These are phyloP conservation scores for Lymantria dispar DNA, from an alignment of 2,888 invertebrate species.

Conservation along the genomic window DNA sequence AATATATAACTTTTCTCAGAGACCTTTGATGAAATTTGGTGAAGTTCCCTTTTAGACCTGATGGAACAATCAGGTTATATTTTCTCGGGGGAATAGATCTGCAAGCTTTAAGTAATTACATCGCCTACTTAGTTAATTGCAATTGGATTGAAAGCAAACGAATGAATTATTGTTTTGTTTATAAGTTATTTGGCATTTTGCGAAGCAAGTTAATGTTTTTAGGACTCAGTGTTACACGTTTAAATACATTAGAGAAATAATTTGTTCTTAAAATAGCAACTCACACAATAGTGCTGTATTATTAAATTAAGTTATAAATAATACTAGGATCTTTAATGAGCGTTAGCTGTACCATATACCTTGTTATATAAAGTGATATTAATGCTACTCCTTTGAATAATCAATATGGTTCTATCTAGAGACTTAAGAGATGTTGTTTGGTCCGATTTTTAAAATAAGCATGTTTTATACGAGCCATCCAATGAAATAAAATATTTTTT, in stretches of 20 bases:
- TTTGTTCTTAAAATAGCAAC: too few relatives aligned
- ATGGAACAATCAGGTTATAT: constrained; percentile 26
- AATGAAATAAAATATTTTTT: too few relatives aligned
- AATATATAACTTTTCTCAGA: constrained; percentile 22
- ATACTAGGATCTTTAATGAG: too few relatives aligned
- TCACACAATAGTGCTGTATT: too few relatives aligned
- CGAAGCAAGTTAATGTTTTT: not conserved
- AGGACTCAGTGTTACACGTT: not conserved
- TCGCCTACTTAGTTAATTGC: constrained; percentile 35
- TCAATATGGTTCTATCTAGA: too few relatives aligned
- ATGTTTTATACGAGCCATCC: too few relatives aligned
- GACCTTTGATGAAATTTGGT: constrained; percentile 31
- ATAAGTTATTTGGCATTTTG: constrained; percentile 12
- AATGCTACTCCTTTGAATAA: too few relatives aligned
- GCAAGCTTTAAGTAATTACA: constrained; percentile 35
- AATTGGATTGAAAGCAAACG: constrained; percentile 25
- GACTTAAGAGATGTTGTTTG: too few relatives aligned
- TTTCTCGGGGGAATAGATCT: constrained; percentile 26
- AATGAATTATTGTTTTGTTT: constrained; percentile 30
- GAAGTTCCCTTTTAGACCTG: constrained; percentile 31
- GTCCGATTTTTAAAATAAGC: too few relatives aligned
- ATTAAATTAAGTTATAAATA: too few relatives aligned
- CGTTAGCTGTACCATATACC: too few relatives aligned
- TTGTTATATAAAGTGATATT: too few relatives aligned
- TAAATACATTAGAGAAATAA: not conserved